Base-by-base conservation (phyloP, 1,140 invertebrate species). In the Matsumurasca onukii region DNA sequence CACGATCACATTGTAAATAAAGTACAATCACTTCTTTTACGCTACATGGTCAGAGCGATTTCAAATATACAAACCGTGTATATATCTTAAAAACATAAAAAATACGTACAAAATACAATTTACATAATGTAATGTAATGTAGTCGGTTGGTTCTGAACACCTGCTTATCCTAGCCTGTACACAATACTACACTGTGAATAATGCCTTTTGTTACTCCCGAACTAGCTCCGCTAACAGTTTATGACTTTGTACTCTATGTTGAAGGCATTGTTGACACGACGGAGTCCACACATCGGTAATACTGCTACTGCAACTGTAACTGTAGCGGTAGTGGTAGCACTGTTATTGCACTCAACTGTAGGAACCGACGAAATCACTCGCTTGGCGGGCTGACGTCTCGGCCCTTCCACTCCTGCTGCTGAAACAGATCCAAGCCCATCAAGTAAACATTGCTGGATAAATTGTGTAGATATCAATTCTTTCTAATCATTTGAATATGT, bases 241-340 rank as follows among this genome's bases (percentile, higher is more conserved):
- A 65, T 65, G 62, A 65, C 62, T 65, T 65, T 65, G 62, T 65
- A 65, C 62, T 65, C 34, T 59, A 48, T 63, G 45, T 65, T 48
- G 62, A 65, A 65, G 62, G 62, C 62, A 65, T 65, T 12, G 45
- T 29, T 59, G 25, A 27, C 55, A 27, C 34, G 5, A 59, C 55
- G 55, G 17, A 9, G 34, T 17, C 5, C 34, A 59, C 55, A 59
- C 55, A 27, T 59, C 30, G 55, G 55, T 59, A 59, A 59, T 59
- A 59, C 55, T 59, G n/a, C n/a, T n/a, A n/a, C n/a, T n/a, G n/a
- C n/a, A n/a, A n/a, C n/a, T n/a, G n/a, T n/a, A n/a, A n/a, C n/a
- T n/a, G n/a, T n/a, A n/a, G n/a, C n/a, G n/a, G 55, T 59, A 39
- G 34, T 17, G 5, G 34, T 39, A 59, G 55, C 55, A 59, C 55